Conservation (phyloP, 2,113 vertebrate genomes). For the Barbus barbus region DNA sequence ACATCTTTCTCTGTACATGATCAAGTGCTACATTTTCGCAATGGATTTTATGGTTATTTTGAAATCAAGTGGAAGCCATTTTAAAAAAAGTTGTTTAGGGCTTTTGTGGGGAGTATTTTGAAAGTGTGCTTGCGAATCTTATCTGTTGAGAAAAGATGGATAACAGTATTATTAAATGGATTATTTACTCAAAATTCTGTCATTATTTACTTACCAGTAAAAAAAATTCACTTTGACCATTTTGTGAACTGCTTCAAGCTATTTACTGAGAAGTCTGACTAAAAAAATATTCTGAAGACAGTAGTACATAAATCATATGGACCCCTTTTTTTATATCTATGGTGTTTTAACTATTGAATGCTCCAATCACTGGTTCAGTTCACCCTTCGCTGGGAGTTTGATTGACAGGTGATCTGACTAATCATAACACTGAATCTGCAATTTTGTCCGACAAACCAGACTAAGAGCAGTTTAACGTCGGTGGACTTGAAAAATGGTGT, state of each 20-base stretch:
- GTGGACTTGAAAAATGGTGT: too few species aligned
- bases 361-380: not conserved
- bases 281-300: not conserved
- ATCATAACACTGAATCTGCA: not conserved
- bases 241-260: not conserved
- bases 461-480: not conserved
- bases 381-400: too few species aligned
- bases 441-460: not conserved
- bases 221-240: not conserved
- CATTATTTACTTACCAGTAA: too few species aligned
- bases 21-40: not conserved
- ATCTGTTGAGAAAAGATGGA: conserved; percentile 27
- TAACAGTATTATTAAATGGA: conserved; percentile 23
- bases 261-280: not conserved
- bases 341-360: not conserved
- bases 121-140: conserved; percentile 22
- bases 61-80: conserved; percentile 42
- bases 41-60: conserved; percentile 12
- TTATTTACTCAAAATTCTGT: not conserved
- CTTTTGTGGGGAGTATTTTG: conserved; percentile 36
- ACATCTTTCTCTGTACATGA: not conserved
- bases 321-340: not conserved
- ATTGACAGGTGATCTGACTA: not conserved
- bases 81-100: conserved; percentile 21
- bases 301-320: not conserved